These are phyloP conservation scores for Pseudopipra pipra DNA, from an alignment of 2,113 vertebrate genomes.

Conservation along the genomic window DNA sequence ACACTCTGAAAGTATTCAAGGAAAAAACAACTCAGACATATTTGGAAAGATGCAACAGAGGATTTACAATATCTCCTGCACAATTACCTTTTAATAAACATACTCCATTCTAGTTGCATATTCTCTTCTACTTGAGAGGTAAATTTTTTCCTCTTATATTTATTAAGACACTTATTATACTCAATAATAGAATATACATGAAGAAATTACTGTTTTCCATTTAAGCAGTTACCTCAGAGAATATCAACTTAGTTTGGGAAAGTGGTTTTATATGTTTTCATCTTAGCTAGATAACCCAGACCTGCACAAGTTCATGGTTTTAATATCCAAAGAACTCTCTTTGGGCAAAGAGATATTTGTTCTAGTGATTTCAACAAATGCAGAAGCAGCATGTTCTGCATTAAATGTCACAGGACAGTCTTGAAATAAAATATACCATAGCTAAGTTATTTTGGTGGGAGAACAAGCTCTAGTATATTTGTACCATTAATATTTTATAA, in stretches of 20 bases:
- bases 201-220: not conserved
- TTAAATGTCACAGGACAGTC: not conserved
- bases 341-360: not conserved
- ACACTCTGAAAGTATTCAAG: not conserved
- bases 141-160: not conserved
- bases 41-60: not conserved
- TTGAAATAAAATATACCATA: not conserved
- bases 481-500: not conserved
- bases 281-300: not conserved
- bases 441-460: not conserved
- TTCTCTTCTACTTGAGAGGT: not conserved
- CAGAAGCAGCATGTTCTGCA: not conserved
- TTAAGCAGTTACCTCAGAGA: not conserved
- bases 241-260: not conserved
- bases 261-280: not conserved
- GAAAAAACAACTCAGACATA: not conserved
- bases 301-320: not conserved
- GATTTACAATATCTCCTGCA: not conserved
- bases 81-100: not conserved
- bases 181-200: not conserved
- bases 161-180: not conserved
- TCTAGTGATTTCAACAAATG: not conserved
- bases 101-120: not conserved
- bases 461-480: not conserved
- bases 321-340: not conserved